Evolutionary conservation across 2,888 invertebrate species (phyloP).

Genomic region (Argynnis bischoffii): DNA sequence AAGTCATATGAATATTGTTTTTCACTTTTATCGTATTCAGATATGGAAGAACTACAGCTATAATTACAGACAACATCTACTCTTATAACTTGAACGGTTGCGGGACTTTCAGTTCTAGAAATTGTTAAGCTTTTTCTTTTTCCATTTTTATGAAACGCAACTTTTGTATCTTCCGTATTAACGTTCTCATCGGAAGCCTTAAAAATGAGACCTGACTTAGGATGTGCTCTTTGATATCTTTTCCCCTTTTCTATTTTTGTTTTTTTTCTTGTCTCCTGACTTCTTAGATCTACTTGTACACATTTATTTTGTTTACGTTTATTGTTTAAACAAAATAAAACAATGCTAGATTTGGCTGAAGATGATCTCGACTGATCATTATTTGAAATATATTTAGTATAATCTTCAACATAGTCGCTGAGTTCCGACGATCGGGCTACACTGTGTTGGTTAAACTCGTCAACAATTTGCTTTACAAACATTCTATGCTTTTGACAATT

Average conservation of each 20-base stretch:
- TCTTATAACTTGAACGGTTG: constrained; percentile 75
- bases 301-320: constrained; percentile 57
- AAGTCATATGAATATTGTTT: constrained; percentile 39
- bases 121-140: constrained; percentile 74
- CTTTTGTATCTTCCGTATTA: constrained; percentile 55
- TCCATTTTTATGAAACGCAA: constrained; percentile 60
- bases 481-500: constrained; percentile 64
- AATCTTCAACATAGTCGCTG: constrained; percentile 66
- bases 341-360: constrained; percentile 63
- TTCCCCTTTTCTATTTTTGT: constrained; percentile 42
- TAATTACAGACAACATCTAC: constrained; percentile 75
- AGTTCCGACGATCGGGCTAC: constrained; percentile 60
- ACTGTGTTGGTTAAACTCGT: constrained; percentile 50
- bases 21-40: constrained; percentile 55
- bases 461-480: constrained; percentile 69
- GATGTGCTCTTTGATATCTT: constrained; percentile 35
- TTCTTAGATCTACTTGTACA: constrained; percentile 52
- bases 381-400: constrained; percentile 64
- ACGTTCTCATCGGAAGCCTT: constrained; percentile 44
- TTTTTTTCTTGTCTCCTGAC: constrained; percentile 45
- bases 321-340: constrained; percentile 49
- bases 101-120: constrained; percentile 71
- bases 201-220: constrained; percentile 34
- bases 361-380: constrained; percentile 62
- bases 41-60: constrained; percentile 50